A percentile compares a stretch with the other conserved stretches of the same genome.
Conservation (phyloP, 2,888 invertebrate genomes). For the Pristionchus maxplancki region DNA sequence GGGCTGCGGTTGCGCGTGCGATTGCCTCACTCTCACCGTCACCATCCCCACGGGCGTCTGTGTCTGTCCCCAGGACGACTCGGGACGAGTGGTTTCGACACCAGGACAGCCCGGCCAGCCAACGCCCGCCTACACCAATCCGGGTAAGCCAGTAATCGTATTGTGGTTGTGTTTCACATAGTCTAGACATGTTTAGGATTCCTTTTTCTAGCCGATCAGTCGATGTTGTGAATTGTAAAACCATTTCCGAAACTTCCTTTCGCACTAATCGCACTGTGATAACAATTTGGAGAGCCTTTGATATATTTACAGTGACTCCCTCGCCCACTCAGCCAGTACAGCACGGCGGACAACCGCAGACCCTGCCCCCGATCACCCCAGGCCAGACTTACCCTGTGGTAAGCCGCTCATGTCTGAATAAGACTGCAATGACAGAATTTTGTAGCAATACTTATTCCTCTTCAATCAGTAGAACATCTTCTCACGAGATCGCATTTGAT, state of each 20-base stretch:
- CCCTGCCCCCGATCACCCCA: background rate
- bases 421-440: no score
- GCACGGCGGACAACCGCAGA: background rate
- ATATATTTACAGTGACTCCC: background rate
- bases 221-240: no score
- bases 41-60: constrained; percentile 63
- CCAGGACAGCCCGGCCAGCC: background rate
- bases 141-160: background rate
- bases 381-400: background rate
- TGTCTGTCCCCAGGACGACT: constrained; percentile 64
- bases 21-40: constrained; percentile 61
- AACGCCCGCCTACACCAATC: background rate
- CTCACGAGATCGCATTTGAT: no score
- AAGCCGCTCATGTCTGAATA: no score
- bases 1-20: constrained; percentile 64
- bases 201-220: no score
- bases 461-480: no score
- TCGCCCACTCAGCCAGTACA: background rate
- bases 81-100: constrained; percentile 52
- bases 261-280: no score
- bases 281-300: no score
- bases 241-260: no score
- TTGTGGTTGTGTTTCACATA: background rate
- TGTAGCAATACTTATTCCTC: no score
- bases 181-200: no score